Evolutionary conservation across 2,888 invertebrate species (phyloP).

Genomic region (Agriopis aurantiaria): DNA sequence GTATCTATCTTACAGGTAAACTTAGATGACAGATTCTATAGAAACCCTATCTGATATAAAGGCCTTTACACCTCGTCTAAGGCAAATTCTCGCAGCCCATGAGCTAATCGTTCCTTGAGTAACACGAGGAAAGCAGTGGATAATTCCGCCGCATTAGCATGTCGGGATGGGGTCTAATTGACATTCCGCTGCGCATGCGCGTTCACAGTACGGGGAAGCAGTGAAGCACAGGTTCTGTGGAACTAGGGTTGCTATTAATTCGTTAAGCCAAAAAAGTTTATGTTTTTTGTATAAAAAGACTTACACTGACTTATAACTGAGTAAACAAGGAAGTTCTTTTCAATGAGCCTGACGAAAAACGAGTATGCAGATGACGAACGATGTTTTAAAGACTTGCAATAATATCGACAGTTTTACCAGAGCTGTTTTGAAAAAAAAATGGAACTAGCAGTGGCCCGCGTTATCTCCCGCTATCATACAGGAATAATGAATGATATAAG

Average conservation of each 20-base stretch:
- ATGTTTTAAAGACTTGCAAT: too few relatives aligned
- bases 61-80: background rate
- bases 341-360: too few relatives aligned
- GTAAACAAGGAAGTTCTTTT: too few relatives aligned
- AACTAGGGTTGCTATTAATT: conserved; percentile 19
- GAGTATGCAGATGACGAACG: too few relatives aligned
- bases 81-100: background rate
- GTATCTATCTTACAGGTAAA: background rate
- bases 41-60: background rate
- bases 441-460: too few relatives aligned
- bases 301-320: too few relatives aligned
- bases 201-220: conserved; percentile 23
- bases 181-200: conserved; percentile 28
- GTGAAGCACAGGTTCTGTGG: background rate
- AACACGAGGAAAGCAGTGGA: conserved; percentile 4
- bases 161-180: conserved; percentile 30
- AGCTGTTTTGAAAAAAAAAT: too few relatives aligned
- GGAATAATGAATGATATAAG: too few relatives aligned
- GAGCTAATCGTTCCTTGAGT: background rate
- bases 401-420: too few relatives aligned
- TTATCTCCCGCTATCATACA: too few relatives aligned
- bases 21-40: background rate
- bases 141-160: conserved; percentile 30
- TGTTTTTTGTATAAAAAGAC: too few relatives aligned
- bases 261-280: too few relatives aligned